These are phyloP conservation scores for Hydra vulgaris DNA, from an alignment of 30 jellyfish, hydroid and myxozoan species.

Conservation along the genomic window DNA sequence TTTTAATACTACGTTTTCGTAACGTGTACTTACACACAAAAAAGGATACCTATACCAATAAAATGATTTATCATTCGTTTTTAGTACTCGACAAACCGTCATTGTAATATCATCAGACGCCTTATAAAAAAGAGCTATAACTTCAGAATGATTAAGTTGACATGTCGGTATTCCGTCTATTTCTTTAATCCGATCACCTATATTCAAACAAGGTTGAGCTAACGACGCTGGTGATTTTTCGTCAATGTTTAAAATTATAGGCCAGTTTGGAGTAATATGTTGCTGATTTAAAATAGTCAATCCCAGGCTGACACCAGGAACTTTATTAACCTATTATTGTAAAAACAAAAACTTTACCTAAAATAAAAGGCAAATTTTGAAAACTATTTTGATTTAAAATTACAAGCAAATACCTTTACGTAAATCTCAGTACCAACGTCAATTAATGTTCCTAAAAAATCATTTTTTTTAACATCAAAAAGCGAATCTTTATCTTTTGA, in stretches of 20 bases:
- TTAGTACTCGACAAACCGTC: conserved; percentile 12
- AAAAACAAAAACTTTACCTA: neutral
- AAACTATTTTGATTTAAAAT: no score
- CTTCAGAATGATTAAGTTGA: conserved; percentile 1
- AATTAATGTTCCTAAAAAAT: neutral
- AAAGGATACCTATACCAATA: conserved; percentile 27
- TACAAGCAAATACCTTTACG: neutral
- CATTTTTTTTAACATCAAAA: neutral
- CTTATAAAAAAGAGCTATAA: conserved; percentile 11
- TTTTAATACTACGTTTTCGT: neutral
- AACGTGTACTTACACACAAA: neutral
- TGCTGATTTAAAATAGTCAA: conserved; percentile 15
- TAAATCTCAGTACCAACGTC: neutral
- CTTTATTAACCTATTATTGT: neutral
- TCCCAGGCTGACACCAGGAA: conserved; percentile 13
- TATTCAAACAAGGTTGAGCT: neutral
- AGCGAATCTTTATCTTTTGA: neutral
- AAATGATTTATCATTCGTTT: conserved; percentile 14
- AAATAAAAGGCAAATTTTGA: no score
- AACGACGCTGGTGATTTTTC: conserved; percentile 12
- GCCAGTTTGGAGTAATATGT: conserved; percentile 19
- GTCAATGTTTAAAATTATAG: conserved; percentile 9
- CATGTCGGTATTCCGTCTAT: conserved; percentile 19
- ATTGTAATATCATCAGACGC: conserved; percentile 16
- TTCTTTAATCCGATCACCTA: conserved; percentile 34